phyloP scores from a whole-genome alignment of 2,113 vertebrate species.

The Empidonax traillii region DNA sequence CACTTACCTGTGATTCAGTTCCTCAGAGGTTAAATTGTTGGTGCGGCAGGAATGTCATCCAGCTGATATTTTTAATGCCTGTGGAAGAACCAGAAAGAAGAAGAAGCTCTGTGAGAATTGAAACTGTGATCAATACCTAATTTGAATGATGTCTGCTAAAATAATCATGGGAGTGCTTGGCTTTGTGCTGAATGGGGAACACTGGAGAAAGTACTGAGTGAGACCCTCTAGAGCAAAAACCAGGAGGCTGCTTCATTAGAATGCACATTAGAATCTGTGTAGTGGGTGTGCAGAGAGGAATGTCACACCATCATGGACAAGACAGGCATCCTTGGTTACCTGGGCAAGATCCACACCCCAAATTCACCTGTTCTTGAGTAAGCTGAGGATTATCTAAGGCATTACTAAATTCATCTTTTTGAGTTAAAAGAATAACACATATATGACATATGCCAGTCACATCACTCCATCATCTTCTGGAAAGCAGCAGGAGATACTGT shows the following conservation, averaged over 20 bases:
- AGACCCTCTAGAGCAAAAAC: background rate
- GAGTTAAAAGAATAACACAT: background rate
- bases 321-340: background rate
- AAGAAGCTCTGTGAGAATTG: background rate
- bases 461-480: background rate
- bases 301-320: fast-evolving
- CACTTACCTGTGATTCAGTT: background rate
- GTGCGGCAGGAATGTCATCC: background rate
- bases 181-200: background rate
- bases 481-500: background rate
- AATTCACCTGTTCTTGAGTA: background rate
- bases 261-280: too few relatives aligned
- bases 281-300: background rate
- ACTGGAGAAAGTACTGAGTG: background rate
- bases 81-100: background rate
- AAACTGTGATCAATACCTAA: background rate
- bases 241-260: background rate
- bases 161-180: background rate
- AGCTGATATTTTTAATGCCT: background rate
- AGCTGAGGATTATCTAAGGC: background rate
- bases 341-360: background rate
- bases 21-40: background rate
- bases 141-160: background rate
- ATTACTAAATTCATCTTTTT: background rate
- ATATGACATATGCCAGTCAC: background rate